Evolutionary conservation across 2,113 vertebrate genomes (phyloP), one percentile per base, ranked within the genome.

Genomic region (Nyctibius bracteatus): DNA sequence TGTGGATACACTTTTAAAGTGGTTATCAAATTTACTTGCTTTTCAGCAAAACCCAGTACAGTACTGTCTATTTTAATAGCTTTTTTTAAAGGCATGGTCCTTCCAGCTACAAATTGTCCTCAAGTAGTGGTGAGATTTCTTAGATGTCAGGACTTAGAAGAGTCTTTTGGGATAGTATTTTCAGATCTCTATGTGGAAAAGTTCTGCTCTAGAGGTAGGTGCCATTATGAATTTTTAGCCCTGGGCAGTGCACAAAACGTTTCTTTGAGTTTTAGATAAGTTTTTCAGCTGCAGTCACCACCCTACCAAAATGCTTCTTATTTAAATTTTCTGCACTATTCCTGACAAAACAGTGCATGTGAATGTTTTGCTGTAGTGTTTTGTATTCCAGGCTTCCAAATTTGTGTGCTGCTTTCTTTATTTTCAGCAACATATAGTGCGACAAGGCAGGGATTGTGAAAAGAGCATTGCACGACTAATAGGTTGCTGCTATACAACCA

Each of bases 1-100:
- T 92, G 68, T 84, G 72, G 68, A 84, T 61, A 54, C 31, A 10
- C 52, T 72, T 92, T 92, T 85, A 80, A 94, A 86, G 79, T 81
- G 65, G 25, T 92, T 63, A 71, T 88, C 68, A 78, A 65, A 77
- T 77, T 57, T 72, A 17, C 55, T 92, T 86, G 82, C 22, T 88
- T 72, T 94, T 88, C 21, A 82, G 65, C 68, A 78, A 89, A 88
- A 35, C 11, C 58, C 46, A 41, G 41, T 10, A 35, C 24, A 37
- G 44, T 67, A 35, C 35, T 39, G 16, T 51, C 47, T 84, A 11
- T 65, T 81, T 81, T 51, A 74, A 94, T 4, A 78, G 28, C 28
- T 81, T 54, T 35, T 72, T 57, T 8, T 55, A 67, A 77, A 74
- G 30, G 27, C 1, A 0, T 12, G 10, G 81, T 47, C 33, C 20